Evolutionary conservation across 2,888 invertebrate genomes (phyloP).

Genomic region (Euspilapteryx auroguttella): DNA sequence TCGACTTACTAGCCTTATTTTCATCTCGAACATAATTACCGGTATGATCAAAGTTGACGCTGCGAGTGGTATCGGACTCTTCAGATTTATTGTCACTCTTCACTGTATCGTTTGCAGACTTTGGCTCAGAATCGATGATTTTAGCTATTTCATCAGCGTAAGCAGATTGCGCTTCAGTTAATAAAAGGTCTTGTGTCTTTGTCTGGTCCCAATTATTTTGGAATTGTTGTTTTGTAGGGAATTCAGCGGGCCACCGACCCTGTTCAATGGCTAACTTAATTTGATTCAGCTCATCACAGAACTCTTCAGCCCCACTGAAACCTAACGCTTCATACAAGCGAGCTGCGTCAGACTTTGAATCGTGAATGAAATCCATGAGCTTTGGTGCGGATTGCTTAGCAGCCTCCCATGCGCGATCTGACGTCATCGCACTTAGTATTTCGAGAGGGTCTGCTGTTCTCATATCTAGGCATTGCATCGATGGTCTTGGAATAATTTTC

Average conservation of each 20-base stretch:
- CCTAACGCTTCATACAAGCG: slow-evolving; percentile 47
- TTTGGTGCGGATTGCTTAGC: slow-evolving; percentile 53
- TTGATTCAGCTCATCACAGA: slow-evolving; percentile 30
- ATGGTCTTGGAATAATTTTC: slow-evolving; percentile 22
- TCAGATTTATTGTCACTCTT: slow-evolving; percentile 18
- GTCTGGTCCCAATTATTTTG: slow-evolving; percentile 28
- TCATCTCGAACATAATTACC: slow-evolving; percentile 41
- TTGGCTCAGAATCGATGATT: not conserved
- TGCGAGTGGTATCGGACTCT: slow-evolving; percentile 20
- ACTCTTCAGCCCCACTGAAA: slow-evolving; percentile 28
- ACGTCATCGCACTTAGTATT: slow-evolving; percentile 35
- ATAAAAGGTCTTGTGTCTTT: too few relatives aligned
- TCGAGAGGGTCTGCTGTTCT: slow-evolving; percentile 30
- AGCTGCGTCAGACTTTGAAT: slow-evolving; percentile 49
- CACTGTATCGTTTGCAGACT: slow-evolving; percentile 14
- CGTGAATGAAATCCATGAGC: slow-evolving; percentile 48
- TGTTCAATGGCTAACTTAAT: slow-evolving; percentile 21
- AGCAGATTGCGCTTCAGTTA: too few relatives aligned
- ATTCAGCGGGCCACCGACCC: slow-evolving; percentile 22
- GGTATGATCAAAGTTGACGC: slow-evolving; percentile 39
- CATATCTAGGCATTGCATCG: slow-evolving; percentile 27
- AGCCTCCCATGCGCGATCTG: slow-evolving; percentile 54
- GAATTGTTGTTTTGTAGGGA: slow-evolving; percentile 17
- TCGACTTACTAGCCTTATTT: slow-evolving; percentile 27
- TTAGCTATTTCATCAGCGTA: slow-evolving; percentile 16